These are phyloP conservation scores for Euthynnus affinis DNA, from an alignment of 2,797 vertebrate species.

Conservation along the genomic window DNA sequence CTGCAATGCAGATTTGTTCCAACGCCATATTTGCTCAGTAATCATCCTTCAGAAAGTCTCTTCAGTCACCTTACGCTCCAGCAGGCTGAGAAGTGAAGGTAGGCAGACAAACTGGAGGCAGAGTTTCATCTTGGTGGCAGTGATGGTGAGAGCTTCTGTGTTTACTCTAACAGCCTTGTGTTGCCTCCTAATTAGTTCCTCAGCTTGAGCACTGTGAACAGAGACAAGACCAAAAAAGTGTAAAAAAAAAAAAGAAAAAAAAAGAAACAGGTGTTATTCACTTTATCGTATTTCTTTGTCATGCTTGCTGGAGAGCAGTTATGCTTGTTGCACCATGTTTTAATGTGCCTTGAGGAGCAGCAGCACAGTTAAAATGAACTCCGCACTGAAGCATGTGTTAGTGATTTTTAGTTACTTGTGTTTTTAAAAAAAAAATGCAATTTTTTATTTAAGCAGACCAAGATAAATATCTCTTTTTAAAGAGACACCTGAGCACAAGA, in stretches of 20 bases:
- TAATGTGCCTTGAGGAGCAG: conserved; percentile 6
- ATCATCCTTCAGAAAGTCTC: conserved; percentile 20
- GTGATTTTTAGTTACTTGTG: no score
- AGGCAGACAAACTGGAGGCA: conserved; percentile 13
- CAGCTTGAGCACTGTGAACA: conserved; percentile 33
- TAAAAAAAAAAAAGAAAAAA: no score
- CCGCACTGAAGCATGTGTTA: not conserved
- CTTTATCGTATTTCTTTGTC: conserved; percentile 43
- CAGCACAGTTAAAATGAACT: conserved; percentile 26
- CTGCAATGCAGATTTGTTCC: conserved; percentile 13
- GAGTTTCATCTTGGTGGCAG: conserved; percentile 32
- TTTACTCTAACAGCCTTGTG: conserved; percentile 43
- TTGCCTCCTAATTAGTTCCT: conserved; percentile 61
- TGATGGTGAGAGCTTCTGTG: conserved; percentile 22
- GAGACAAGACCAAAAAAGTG: not conserved
- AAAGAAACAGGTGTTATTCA: conserved; percentile 36
- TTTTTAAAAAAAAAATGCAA: no score
- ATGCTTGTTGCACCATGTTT: not conserved
- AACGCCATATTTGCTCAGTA: conserved; percentile 10
- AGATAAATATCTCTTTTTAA: not conserved
- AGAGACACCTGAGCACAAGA: no score
- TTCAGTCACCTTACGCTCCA: conserved; percentile 13
- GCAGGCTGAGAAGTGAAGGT: not conserved
- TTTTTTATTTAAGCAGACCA: not conserved
- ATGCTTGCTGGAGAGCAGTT: conserved; percentile 11